Evolutionary conservation across 2,888 invertebrate species (phyloP).

Genomic region (Phengaris alcon): DNA sequence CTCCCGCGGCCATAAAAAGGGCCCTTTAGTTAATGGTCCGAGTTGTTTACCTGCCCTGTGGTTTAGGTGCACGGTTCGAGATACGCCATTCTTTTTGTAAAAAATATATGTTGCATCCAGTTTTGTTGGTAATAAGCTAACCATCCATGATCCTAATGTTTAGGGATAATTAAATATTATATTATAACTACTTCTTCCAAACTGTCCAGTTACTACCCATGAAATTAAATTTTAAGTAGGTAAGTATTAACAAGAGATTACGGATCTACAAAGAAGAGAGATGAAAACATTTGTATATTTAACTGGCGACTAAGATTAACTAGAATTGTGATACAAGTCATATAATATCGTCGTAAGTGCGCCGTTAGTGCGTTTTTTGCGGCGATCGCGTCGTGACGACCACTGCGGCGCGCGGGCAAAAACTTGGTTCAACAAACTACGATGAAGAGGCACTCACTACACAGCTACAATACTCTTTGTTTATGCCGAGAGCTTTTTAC

Average conservation of each 20-base stretch:
- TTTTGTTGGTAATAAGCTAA: background rate
- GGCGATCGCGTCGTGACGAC: background rate
- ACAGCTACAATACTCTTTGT: background rate
- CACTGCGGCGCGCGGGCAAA: slow-evolving; percentile 45
- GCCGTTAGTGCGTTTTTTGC: slow-evolving; percentile 10
- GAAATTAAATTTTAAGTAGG: no score
- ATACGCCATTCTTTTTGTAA: background rate
- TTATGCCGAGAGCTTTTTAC: slow-evolving; percentile 4
- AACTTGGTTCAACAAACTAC: slow-evolving; percentile 64
- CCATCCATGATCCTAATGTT: no score
- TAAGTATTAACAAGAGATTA: no score
- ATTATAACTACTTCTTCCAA: no score
- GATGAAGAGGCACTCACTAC: background rate
- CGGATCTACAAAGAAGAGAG: background rate
- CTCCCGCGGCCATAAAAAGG: background rate
- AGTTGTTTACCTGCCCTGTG: slow-evolving; percentile 27
- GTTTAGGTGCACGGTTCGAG: slow-evolving; percentile 5
- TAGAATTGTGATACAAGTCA: slow-evolving; percentile 3
- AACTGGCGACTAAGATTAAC: background rate
- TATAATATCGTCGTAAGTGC: background rate
- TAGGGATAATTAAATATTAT: no score
- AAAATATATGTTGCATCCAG: background rate
- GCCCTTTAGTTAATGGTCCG: slow-evolving; percentile 19
- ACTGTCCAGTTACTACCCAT: no score
- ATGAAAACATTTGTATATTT: background rate